Evolutionary conservation across 2,888 invertebrate genomes (phyloP).

Genomic region (Brenthis ino): DNA sequence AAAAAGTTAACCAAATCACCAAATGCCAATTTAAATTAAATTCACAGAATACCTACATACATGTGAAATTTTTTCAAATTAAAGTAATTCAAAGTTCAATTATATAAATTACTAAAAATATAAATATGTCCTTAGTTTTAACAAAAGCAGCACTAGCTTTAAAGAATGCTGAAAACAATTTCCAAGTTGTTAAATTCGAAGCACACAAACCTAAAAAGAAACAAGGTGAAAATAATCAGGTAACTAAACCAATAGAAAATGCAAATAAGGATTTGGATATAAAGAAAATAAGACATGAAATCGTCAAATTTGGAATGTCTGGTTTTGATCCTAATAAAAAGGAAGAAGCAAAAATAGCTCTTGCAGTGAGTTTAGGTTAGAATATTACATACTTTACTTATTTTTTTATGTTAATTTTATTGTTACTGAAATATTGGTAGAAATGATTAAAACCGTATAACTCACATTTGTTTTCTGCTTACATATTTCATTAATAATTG

Average conservation of each 20-base stretch:
- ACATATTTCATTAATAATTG: neutral
- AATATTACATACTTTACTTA: neutral
- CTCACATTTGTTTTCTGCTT: too few relatives aligned
- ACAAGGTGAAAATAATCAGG: slow-evolving; percentile 37
- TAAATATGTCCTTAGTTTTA: slow-evolving; percentile 62
- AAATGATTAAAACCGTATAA: too few relatives aligned
- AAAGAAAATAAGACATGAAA: slow-evolving; percentile 89
- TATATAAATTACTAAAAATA: too few relatives aligned
- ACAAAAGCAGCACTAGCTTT: slow-evolving; percentile 80
- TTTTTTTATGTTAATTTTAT: neutral
- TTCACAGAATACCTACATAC: too few relatives aligned
- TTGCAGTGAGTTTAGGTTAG: slow-evolving; percentile 89
- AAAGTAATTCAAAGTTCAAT: too few relatives aligned
- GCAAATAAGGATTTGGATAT: slow-evolving; percentile 84
- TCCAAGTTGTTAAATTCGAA: slow-evolving; percentile 76
- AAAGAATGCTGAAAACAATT: slow-evolving; percentile 67
- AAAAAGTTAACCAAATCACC: too few relatives aligned
- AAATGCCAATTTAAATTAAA: too few relatives aligned
- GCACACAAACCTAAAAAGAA: slow-evolving; percentile 79
- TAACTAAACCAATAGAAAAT: slow-evolving; percentile 40
- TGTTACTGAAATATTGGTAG: neutral
- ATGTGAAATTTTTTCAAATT: too few relatives aligned
- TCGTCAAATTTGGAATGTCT: slow-evolving; percentile 91
- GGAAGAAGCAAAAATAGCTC: slow-evolving; percentile 88
- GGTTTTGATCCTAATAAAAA: slow-evolving; percentile 88